phyloP scores from a whole-genome alignment of 53 echinoderm and acorn worm species.

The Holothuria scabra region DNA sequence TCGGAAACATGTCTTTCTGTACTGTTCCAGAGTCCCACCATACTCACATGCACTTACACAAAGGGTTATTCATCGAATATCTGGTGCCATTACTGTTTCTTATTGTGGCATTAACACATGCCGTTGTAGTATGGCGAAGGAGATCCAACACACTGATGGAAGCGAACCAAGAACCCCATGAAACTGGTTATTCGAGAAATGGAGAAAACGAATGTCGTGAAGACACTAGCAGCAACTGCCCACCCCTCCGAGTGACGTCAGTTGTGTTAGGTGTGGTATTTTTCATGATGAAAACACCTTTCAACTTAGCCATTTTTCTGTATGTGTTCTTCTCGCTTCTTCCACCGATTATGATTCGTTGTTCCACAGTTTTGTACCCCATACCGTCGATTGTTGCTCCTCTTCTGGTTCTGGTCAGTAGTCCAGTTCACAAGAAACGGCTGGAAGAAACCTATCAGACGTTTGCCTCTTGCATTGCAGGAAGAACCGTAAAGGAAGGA shows the following conservation, averaged over 20 bases:
- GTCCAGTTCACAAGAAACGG: not conserved
- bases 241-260: not conserved
- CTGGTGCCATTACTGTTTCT: not conserved
- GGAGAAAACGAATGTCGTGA: not conserved
- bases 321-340: too few species aligned
- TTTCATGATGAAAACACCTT: not conserved
- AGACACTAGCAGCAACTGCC: not conserved
- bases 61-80: not conserved
- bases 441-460: not conserved
- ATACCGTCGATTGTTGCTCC: not conserved
- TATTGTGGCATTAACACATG: not conserved
- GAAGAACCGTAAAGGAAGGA: not conserved
- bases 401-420: not conserved
- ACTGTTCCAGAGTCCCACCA: not conserved
- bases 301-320: not conserved
- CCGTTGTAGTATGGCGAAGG: not conserved
- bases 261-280: not conserved
- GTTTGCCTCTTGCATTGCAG: not conserved
- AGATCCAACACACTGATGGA: not conserved
- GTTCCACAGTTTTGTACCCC: not conserved
- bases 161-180: not conserved
- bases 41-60: not conserved
- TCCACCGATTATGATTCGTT: too few species aligned
- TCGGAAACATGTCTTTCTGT: too few species aligned
- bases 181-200: not conserved